These are phyloP conservation scores for Dromius quadrimaculatus DNA, from an alignment of 2,888 invertebrate species.

Conservation along the genomic window DNA sequence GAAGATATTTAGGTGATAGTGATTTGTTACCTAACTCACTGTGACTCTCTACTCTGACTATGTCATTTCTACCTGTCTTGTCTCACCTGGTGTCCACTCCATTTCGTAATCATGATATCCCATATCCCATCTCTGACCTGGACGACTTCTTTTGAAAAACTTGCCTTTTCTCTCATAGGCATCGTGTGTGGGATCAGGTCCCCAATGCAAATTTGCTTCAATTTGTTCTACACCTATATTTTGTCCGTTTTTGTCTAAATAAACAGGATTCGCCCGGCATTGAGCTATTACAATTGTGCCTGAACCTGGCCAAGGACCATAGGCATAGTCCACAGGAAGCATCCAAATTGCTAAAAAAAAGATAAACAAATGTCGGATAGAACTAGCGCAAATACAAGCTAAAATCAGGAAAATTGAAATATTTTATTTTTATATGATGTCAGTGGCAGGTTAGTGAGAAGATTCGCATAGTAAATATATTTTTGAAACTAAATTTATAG, in stretches of 20 bases:
- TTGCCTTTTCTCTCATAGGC: constrained; percentile 69
- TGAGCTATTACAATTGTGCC: constrained; percentile 81
- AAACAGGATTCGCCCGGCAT: constrained; percentile 72
- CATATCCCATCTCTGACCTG: constrained; percentile 67
- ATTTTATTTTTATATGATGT: too few relatives aligned
- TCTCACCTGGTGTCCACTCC: constrained; percentile 74
- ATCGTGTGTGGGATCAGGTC: constrained; percentile 71
- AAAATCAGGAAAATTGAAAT: too few relatives aligned
- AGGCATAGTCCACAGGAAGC: constrained; percentile 73
- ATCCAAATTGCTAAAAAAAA: constrained; percentile 74
- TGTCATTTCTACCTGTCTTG: too few relatives aligned
- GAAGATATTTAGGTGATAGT: too few relatives aligned
- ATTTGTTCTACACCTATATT: constrained; percentile 73
- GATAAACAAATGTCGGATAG: too few relatives aligned
- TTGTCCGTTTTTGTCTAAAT: constrained; percentile 61
- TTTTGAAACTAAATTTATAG: too few relatives aligned
- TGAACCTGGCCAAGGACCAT: constrained; percentile 78
- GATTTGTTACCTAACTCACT: too few relatives aligned
- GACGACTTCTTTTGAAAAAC: constrained; percentile 61
- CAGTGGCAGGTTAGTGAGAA: too few relatives aligned
- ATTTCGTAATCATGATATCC: constrained; percentile 75
- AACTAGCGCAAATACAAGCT: too few relatives aligned
- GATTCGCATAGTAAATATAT: too few relatives aligned
- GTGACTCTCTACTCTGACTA: too few relatives aligned
- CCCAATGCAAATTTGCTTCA: constrained; percentile 76